Evolutionary conservation across 1,140 invertebrate genomes (phyloP).

Genomic region (Acromyrmex echinatior): DNA sequence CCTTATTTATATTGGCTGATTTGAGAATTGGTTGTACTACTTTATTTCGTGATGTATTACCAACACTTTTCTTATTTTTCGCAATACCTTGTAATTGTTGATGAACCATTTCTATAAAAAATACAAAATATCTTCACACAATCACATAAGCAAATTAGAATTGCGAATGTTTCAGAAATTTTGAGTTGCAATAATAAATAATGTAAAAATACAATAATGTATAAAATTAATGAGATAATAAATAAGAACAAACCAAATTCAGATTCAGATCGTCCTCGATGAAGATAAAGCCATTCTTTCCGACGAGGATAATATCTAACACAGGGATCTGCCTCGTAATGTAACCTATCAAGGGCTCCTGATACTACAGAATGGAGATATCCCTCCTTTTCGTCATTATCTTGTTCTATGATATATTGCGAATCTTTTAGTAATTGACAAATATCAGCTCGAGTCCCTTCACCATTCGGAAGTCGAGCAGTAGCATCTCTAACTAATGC

Average conservation of each 20-base stretch:
- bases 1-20: constrained; percentile 78
- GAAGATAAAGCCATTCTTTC: constrained; percentile 97
- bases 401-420: constrained; percentile 93
- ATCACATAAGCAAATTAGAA: background rate
- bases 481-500: constrained; percentile 97
- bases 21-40: constrained; percentile 79
- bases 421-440: constrained; percentile 94
- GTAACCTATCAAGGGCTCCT: constrained; percentile 95
- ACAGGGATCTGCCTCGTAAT: constrained; percentile 96
- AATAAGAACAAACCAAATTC: constrained; percentile 81
- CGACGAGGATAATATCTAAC: constrained; percentile 95
- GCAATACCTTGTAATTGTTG: constrained; percentile 89
- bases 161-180: background rate
- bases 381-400: constrained; percentile 88
- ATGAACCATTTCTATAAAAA: constrained; percentile 87
- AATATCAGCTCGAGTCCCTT: constrained; percentile 96
- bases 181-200: background rate
- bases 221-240: constrained; percentile 38
- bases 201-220: constrained; percentile 23
- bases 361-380: constrained; percentile 94
- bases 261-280: constrained; percentile 89
- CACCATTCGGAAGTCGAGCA: constrained; percentile 96
- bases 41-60: constrained; percentile 83
- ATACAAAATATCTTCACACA: constrained; percentile 35
- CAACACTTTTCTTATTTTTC: constrained; percentile 87